phyloP scores from a whole-genome alignment of 2,888 invertebrate genomes.

The Galeopsomyia nigrocyanea region DNA sequence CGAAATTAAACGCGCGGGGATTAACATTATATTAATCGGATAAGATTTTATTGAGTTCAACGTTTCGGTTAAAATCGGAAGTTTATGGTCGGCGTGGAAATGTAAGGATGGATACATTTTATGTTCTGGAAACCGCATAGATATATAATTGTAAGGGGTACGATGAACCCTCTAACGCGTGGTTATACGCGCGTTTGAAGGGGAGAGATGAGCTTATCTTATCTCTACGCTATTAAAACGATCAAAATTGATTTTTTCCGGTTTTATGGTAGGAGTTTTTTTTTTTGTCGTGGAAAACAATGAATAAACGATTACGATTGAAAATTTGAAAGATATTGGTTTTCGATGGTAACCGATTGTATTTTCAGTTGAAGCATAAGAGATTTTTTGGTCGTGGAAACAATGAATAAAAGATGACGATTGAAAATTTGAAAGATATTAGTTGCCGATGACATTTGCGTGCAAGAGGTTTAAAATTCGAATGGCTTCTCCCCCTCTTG shows the following conservation, averaged over 20 bases:
- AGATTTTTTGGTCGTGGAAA: too few species aligned
- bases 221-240: slow-evolving; percentile 33
- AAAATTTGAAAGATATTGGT: too few species aligned
- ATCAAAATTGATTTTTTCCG: slow-evolving; percentile 32
- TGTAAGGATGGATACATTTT: slow-evolving; percentile 21
- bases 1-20: too few species aligned
- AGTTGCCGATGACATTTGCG: too few species aligned
- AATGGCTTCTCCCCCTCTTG: slow-evolving; percentile 49
- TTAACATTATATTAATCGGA: neutral
- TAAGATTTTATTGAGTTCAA: neutral
- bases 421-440: too few species aligned
- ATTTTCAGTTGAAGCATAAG: too few species aligned
- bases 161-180: slow-evolving; percentile 24
- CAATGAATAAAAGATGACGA: too few species aligned
- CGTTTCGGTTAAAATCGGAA: slow-evolving; percentile 4
- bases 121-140: slow-evolving; percentile 26
- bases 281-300: too few species aligned
- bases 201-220: slow-evolving; percentile 33
- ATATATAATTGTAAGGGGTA: slow-evolving; percentile 13
- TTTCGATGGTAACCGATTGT: too few species aligned
- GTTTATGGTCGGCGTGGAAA: slow-evolving; percentile 13
- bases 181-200: neutral
- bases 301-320: too few species aligned
- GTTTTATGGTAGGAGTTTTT: neutral
- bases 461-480: slow-evolving; percentile 47